Percentiles rank a stretch among this genome's conserved stretches.
Conservation (phyloP, 1,140 invertebrate species). For the Eupristina koningsbergeri region DNA sequence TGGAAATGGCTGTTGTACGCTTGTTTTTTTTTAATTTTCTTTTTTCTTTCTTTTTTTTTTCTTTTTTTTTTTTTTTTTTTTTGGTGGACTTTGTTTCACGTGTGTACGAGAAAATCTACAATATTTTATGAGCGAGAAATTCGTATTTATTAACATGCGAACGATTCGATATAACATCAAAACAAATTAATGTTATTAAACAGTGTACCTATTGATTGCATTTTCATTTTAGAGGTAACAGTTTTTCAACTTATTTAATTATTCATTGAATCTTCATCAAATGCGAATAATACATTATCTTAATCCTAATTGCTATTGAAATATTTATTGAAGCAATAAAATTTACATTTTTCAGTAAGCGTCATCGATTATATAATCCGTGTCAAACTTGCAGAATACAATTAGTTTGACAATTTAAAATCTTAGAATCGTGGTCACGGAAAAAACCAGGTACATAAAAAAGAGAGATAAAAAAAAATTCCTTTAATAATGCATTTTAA, state of each 20-base stretch:
- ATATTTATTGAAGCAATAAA: background rate
- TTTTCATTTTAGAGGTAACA: too few relatives aligned
- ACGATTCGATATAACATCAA: too few relatives aligned
- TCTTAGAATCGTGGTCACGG: background rate
- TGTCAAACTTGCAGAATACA: background rate
- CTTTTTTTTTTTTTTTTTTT: too few relatives aligned
- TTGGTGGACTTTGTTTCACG: background rate
- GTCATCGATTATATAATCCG: background rate
- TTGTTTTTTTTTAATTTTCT: constrained; percentile 24
- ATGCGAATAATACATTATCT: too few relatives aligned
- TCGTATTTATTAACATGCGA: background rate
- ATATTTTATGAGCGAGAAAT: background rate
- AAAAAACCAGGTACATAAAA: background rate
- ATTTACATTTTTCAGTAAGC: background rate
- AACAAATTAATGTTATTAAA: too few relatives aligned
- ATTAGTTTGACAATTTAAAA: constrained; percentile 1
- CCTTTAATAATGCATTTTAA: constrained; percentile 68
- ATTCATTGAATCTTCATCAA: too few relatives aligned
- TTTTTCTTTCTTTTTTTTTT: too few relatives aligned
- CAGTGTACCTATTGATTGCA: too few relatives aligned
- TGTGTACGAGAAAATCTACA: constrained; percentile 10
- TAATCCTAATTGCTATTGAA: background rate
- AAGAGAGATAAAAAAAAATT: constrained; percentile 13
- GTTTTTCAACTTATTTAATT: too few relatives aligned
- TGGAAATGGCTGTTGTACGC: constrained; percentile 20